phyloP scores from a whole-genome alignment of 1,140 invertebrate genomes.

The Caenorhabditis briggsae region DNA sequence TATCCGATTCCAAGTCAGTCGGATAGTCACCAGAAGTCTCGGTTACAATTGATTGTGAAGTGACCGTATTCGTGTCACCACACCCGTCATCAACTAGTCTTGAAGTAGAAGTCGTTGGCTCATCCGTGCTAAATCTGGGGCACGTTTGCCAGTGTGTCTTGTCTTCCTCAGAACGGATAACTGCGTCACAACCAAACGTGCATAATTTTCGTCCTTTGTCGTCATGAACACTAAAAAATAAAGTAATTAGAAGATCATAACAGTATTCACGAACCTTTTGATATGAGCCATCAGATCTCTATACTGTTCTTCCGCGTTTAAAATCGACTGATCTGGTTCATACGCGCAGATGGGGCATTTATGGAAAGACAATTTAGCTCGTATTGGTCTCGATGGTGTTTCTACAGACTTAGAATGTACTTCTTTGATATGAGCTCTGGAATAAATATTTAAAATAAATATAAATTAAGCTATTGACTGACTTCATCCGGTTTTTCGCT shows the following conservation, averaged over 20 bases:
- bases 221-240: background rate
- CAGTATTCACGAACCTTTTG: background rate
- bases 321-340: background rate
- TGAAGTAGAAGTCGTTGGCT: background rate
- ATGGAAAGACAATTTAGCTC: conserved; percentile 11
- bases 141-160: background rate
- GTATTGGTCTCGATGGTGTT: background rate
- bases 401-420: background rate
- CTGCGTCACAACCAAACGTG: background rate
- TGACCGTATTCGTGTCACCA: background rate
- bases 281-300: conserved; percentile 9
- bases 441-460: background rate
- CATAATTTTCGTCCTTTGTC: background rate
- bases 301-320: background rate
- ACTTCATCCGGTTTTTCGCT: conserved; percentile 53
- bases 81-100: background rate
- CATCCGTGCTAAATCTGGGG: background rate
- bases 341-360: background rate
- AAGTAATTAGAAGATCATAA: background rate
- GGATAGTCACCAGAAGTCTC: background rate
- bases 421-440: conserved; percentile 21
- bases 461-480: background rate
- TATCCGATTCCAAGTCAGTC: background rate
- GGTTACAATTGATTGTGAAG: background rate
- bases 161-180: background rate